These are phyloP conservation scores for Ericerus pela DNA, from an alignment of 1,140 invertebrate genomes.

Conservation along the genomic window DNA sequence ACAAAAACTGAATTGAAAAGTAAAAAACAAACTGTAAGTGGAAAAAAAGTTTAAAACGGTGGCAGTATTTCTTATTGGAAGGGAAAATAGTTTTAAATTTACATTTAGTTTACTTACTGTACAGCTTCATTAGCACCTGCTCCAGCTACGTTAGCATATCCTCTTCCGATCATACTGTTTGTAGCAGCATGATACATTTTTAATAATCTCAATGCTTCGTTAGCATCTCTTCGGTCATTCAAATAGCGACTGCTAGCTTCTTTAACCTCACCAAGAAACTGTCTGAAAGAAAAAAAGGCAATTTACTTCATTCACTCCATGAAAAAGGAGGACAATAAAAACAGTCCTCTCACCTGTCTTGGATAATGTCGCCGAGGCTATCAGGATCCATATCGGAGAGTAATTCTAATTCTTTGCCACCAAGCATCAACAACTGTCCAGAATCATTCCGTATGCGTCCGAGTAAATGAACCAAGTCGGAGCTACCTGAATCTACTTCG, in stretches of 20 bases:
- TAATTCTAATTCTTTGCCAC: constrained; percentile 59
- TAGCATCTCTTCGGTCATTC: constrained; percentile 62
- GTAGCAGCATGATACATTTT: constrained; percentile 33
- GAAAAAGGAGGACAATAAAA: background rate
- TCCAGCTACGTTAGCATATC: background rate
- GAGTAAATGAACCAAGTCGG: constrained; percentile 35
- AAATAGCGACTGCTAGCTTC: constrained; percentile 65
- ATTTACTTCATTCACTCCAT: background rate
- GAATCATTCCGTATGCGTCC: constrained; percentile 58
- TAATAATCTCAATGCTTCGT: constrained; percentile 65
- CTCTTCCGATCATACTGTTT: constrained; percentile 13
- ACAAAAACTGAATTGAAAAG: no score
- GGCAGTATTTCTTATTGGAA: no score
- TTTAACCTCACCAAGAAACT: constrained; percentile 65
- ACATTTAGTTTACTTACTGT: background rate
- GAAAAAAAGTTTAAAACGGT: no score
- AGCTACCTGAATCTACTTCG: constrained; percentile 35
- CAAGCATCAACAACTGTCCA: constrained; percentile 62
- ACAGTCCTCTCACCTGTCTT: constrained; percentile 37
- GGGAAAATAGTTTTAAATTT: no score
- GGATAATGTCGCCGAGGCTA: constrained; percentile 57
- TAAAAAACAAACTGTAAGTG: no score
- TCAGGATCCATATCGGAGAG: constrained; percentile 74
- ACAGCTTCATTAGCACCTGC: background rate
- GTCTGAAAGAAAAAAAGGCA: constrained; percentile 31